Conservation (phyloP, 1,140 invertebrate species). For the Zaprionus capensis region DNA sequence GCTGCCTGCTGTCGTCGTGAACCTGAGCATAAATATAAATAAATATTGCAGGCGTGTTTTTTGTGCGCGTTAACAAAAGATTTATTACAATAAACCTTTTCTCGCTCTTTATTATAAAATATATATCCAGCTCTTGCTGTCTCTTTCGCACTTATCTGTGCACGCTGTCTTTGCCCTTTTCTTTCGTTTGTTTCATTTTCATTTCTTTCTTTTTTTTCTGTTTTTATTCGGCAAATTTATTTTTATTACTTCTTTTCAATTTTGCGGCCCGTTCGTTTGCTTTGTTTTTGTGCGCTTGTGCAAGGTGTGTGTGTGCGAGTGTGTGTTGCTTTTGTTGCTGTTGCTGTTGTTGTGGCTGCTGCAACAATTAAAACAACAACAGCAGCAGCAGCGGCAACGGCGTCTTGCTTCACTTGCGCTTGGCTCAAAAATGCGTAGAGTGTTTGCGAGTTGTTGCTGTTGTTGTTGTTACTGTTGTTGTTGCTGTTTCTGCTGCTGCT, state of each 20-base stretch:
- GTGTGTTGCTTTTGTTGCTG: constrained; percentile 17
- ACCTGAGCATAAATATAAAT: constrained; percentile 64
- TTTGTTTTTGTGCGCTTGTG: constrained; percentile 65
- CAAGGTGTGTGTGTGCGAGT: constrained; percentile 34
- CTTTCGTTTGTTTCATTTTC: constrained; percentile 30
- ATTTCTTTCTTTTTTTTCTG: constrained; percentile 36
- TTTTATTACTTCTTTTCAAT: constrained; percentile 79
- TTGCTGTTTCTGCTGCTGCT: constrained; percentile 13
- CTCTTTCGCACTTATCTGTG: background rate
- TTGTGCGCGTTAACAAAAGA: constrained; percentile 70
- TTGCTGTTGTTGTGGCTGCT: constrained; percentile 40
- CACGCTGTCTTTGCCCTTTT: constrained; percentile 18
- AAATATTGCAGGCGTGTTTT: constrained; percentile 44
- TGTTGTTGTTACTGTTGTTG: background rate
- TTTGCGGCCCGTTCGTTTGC: constrained; percentile 51
- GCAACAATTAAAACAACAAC: constrained; percentile 71
- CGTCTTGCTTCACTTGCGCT: constrained; percentile 54
- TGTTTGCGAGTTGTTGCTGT: constrained; percentile 30
- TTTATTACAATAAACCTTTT: constrained; percentile 77
- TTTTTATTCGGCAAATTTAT: constrained; percentile 73
- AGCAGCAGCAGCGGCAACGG: constrained; percentile 50
- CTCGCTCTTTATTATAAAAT: constrained; percentile 57
- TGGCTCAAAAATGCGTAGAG: constrained; percentile 65
- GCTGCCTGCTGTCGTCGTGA: constrained; percentile 56
- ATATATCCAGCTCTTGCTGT: constrained; percentile 6